A percentile compares a stretch with the other conserved stretches of the same genome.
Conservation (phyloP, 2,113 vertebrate genomes). For the Pseudorhombus dupliciocellatus region DNA sequence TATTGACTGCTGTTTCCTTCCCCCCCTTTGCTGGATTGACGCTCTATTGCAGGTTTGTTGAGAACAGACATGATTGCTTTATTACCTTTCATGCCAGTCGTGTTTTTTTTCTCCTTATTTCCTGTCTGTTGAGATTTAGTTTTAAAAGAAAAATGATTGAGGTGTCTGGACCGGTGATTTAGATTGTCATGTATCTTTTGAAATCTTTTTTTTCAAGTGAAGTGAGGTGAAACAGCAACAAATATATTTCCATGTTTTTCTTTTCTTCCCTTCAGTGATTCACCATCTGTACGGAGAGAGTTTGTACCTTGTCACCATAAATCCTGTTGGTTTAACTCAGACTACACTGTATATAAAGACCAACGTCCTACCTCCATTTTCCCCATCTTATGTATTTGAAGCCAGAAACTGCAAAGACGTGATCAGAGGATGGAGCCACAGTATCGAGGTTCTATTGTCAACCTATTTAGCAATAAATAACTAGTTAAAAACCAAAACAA, state of each 20-base stretch:
- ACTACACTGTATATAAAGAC: too few species aligned
- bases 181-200: not conserved
- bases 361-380: too few species aligned
- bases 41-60: conserved; percentile 24
- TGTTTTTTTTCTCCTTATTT: conserved; percentile 4
- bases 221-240: not conserved
- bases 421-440: too few species aligned
- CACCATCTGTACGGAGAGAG: too few species aligned
- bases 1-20: conserved; percentile 14
- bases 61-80: conserved; percentile 33
- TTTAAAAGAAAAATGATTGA: not conserved
- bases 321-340: too few species aligned
- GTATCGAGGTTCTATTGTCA: too few species aligned
- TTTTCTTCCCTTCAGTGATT: not conserved
- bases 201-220: not conserved
- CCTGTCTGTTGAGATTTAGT: conserved; percentile 9
- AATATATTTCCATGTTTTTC: not conserved
- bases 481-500: too few species aligned
- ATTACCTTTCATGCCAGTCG: conserved; percentile 19
- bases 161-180: too few species aligned
- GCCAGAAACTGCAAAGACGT: too few species aligned
- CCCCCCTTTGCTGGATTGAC: conserved; percentile 33
- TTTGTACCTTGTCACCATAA: too few species aligned
- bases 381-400: too few species aligned
- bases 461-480: too few species aligned